Percentiles rank a stretch among this genome's conserved stretches.
Evolutionary conservation across 1,140 invertebrate species (phyloP).

Genomic region (Drosophila arizonae): DNA sequence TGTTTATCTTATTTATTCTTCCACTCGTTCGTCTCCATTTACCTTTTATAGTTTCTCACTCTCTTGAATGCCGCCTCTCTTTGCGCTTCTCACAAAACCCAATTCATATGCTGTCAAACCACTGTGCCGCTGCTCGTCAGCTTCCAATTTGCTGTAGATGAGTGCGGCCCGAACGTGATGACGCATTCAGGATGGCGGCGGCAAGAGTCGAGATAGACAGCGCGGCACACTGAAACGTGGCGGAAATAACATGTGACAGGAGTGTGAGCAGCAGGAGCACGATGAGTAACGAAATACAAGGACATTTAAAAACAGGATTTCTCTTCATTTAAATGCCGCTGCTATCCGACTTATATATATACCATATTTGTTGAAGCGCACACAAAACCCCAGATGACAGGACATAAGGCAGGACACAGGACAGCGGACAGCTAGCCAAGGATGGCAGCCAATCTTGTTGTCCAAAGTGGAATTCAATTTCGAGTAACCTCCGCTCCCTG

Average conservation of each 20-base stretch:
- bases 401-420: constrained; percentile 9
- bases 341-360: constrained; percentile 28
- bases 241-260: constrained; percentile 34
- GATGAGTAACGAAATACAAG: neutral
- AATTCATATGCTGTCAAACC: constrained; percentile 1
- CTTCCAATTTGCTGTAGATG: constrained; percentile 42
- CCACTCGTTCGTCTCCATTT: neutral
- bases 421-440: constrained; percentile 10
- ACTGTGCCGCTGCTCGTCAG: constrained; percentile 29
- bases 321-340: constrained; percentile 45
- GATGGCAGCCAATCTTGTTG: constrained; percentile 40
- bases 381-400: constrained; percentile 32
- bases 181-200: constrained; percentile 18
- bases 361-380: constrained; percentile 21
- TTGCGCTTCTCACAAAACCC: neutral
- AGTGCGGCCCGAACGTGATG: constrained; percentile 24
- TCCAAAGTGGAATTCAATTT: constrained; percentile 68
- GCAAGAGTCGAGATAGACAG: constrained; percentile 8
- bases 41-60: neutral
- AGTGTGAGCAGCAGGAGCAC: neutral
- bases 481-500: constrained; percentile 36
- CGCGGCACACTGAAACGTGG: constrained; percentile 20
- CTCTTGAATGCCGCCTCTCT: neutral
- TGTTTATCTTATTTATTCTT: neutral
- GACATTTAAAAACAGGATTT: constrained; percentile 47